Conservation (phyloP, 2,797 vertebrate genomes). For the Simalia tracyae region DNA sequence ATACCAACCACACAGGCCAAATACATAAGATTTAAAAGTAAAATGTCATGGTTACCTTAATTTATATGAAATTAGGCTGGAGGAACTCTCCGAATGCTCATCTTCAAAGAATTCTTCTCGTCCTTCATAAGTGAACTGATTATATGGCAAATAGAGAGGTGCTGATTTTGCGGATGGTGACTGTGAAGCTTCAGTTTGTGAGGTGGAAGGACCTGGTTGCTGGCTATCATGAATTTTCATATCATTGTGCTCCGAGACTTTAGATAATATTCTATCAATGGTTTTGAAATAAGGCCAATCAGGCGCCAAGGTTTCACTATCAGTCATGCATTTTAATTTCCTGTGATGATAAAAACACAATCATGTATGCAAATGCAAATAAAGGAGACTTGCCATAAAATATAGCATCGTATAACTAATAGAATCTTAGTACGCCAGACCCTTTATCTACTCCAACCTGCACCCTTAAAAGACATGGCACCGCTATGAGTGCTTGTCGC, state of each 20-base stretch:
- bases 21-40: slow-evolving; percentile 17
- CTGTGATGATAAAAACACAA: slow-evolving; percentile 77
- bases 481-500: not conserved
- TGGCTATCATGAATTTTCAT: slow-evolving; percentile 82
- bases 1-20: not conserved
- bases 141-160: slow-evolving; percentile 89
- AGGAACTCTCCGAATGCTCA: slow-evolving; percentile 87
- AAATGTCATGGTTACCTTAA: slow-evolving; percentile 74
- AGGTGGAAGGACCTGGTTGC: slow-evolving; percentile 85
- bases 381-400: not conserved
- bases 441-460: not conserved
- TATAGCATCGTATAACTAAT: not conserved
- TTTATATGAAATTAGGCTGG: slow-evolving; percentile 83
- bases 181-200: slow-evolving; percentile 83
- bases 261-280: slow-evolving; percentile 95
- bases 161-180: slow-evolving; percentile 82
- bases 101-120: slow-evolving; percentile 87
- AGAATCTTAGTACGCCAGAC: not conserved
- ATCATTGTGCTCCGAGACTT: slow-evolving; percentile 85
- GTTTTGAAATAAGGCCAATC: slow-evolving; percentile 96
- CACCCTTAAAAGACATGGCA: not conserved
- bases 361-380: slow-evolving; percentile 46
- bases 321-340: slow-evolving; percentile 89
- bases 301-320: slow-evolving; percentile 80
- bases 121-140: slow-evolving; percentile 89